Base-by-base conservation (phyloP, 2,797 vertebrate genomes). In the Poliocrania exsul region DNA sequence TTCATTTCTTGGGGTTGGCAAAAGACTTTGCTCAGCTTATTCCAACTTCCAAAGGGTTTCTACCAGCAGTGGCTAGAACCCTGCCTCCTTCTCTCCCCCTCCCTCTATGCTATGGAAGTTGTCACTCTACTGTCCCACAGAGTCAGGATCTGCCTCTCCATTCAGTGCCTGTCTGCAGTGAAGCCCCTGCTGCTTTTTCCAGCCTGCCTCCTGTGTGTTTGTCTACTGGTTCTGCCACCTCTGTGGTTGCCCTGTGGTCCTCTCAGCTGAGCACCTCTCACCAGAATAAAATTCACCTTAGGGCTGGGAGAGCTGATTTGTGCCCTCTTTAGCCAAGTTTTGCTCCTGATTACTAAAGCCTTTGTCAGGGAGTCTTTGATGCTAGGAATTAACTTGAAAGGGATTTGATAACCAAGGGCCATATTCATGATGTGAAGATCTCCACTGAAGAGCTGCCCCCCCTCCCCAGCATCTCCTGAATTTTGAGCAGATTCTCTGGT, bases 401-500 rank as follows among this genome's bases (percentile, higher is more conserved):
- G 56, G 78, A 91, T 89, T 88, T 82, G 86, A 95, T 94, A 93
- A 96, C 62, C 73, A 61, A 77, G 74, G 82, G 82, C 75, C 84
- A 86, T 91, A 86, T 67, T 73, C 37, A 24, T 42, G 57, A 70
- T 87, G 72, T 20, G 8, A 87, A 77, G 83, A 49, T 90, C 71
- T 83, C 66, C 54, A 67, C 12, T 83, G 79, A 94, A 90, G 77
- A 93, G 94, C 75, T 88, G 71, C 28, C 47, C 49, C 47, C 26
- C 13, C 25, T 65, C 28, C 42, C 50, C 28, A 81, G 57, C 65
- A 79, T 57, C 82, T 88, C 82, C 73, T 58, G 83, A 94, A 97
- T 96, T 96, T 96, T 94, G 64, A 96, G 46, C 40, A 92, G 83
- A 86, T 96, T 86, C 75, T 70, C 37, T 47, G 33, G 96, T 97